Conservation (phyloP, 2,888 invertebrate species). For the Nebria brevicollis region DNA sequence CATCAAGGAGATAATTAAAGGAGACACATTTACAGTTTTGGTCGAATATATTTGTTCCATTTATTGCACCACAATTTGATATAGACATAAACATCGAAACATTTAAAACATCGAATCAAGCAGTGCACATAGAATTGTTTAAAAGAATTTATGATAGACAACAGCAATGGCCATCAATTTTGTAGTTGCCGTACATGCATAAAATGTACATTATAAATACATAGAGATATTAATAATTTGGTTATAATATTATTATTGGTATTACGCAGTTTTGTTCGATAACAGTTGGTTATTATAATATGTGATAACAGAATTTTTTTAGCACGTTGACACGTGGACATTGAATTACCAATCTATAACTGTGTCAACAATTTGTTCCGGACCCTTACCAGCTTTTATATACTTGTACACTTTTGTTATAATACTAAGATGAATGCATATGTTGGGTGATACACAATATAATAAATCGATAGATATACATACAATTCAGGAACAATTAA, state of each 20-base stretch:
- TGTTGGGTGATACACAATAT: too few species aligned
- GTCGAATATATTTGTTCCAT: conserved; percentile 54
- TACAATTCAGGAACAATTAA: too few species aligned
- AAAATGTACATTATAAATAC: conserved; percentile 34
- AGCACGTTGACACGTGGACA: neutral
- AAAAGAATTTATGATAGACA: neutral
- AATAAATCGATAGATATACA: too few species aligned
- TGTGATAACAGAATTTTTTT: conserved; percentile 9
- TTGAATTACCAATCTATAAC: neutral
- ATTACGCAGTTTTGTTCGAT: conserved; percentile 33
- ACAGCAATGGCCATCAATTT: neutral
- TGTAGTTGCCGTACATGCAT: conserved; percentile 39
- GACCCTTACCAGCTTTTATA: conserved; percentile 64
- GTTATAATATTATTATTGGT: conserved; percentile 36
- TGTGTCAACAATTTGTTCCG: conserved; percentile 54
- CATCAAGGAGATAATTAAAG: neutral
- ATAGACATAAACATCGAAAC: conserved; percentile 56
- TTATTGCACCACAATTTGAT: conserved; percentile 62
- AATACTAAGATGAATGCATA: neutral
- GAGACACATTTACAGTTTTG: neutral
- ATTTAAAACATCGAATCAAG: conserved; percentile 40
- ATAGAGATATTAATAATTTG: conserved; percentile 50
- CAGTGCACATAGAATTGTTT: conserved; percentile 13
- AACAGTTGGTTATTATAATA: conserved; percentile 19
- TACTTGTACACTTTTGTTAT: conserved; percentile 5